Percentiles rank a stretch among this genome's conserved stretches.
Evolutionary conservation across 2,113 vertebrate species (phyloP).

Genomic region (Okapia johnstoni): DNA sequence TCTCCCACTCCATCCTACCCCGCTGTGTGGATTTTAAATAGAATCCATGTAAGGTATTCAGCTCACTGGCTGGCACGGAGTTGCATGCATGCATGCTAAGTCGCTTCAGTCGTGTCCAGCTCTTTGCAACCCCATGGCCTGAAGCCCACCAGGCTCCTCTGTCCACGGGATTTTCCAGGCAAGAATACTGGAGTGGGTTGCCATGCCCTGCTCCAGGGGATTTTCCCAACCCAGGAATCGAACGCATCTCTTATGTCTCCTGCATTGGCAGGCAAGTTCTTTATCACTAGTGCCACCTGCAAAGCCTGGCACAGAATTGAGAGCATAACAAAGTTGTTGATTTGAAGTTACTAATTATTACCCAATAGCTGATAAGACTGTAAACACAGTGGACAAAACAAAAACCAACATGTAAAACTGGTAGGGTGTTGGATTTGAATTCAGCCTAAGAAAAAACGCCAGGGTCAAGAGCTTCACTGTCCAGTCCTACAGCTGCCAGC

Average conservation of each 20-base stretch:
- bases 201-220: not conserved
- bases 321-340: not conserved
- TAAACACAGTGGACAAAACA: not conserved
- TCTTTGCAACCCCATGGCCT: not conserved
- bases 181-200: not conserved
- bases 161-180: not conserved
- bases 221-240: not conserved
- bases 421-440: not conserved
- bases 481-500: accelerated
- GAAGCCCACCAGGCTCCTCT: not conserved
- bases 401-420: not conserved
- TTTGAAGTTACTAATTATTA: not conserved
- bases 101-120: not conserved
- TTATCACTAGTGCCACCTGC: not conserved
- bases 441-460: not conserved
- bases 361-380: not conserved
- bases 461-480: accelerated
- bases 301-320: not conserved
- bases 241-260: not conserved
- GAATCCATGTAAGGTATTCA: not conserved
- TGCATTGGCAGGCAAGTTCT: not conserved
- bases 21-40: not conserved
- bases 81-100: not conserved
- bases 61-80: not conserved
- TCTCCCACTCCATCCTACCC: not conserved